Conservation (phyloP, 2,888 invertebrate genomes). For the Trissoscelio sp. region DNA sequence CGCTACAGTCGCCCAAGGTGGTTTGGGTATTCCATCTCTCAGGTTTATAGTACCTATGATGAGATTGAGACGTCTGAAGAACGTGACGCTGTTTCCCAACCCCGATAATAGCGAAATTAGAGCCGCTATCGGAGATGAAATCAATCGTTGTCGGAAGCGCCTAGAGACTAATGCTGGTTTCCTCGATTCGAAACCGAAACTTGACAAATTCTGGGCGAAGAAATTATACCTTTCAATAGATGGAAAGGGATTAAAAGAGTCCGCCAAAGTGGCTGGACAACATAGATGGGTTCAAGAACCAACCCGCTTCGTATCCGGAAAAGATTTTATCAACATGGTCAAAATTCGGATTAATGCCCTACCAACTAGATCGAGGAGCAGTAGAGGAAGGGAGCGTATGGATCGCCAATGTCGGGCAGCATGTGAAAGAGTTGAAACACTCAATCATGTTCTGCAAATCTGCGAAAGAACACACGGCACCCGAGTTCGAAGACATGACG, state of each 20-base stretch:
- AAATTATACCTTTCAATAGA: conserved; percentile 21
- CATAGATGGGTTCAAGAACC: conserved; percentile 68
- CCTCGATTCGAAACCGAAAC: not conserved
- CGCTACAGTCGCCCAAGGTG: conserved; percentile 70
- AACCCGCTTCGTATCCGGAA: conserved; percentile 72
- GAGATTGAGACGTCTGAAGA: conserved; percentile 1
- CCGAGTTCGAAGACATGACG: too few relatives aligned
- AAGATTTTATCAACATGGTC: conserved; percentile 76
- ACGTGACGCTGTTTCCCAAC: not conserved
- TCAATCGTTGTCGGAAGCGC: too few relatives aligned
- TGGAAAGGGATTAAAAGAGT: conserved; percentile 13
- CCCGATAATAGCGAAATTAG: too few relatives aligned
- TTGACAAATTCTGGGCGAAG: not conserved
- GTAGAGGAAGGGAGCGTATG: conserved; percentile 69
- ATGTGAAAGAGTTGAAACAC: conserved; percentile 70
- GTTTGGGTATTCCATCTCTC: conserved; percentile 69
- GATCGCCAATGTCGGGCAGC: conserved; percentile 16
- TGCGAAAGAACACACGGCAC: conserved; percentile 77
- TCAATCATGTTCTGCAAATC: conserved; percentile 76
- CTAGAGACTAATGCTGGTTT: too few relatives aligned
- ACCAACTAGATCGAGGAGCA: conserved; percentile 73
- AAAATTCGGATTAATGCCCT: conserved; percentile 76
- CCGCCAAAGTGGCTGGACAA: conserved; percentile 1
- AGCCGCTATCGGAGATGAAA: too few relatives aligned
- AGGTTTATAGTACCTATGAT: conserved; percentile 28